A percentile compares a stretch with the other conserved stretches of the same genome.
Evolutionary conservation across 2,797 vertebrate genomes (phyloP).

Genomic region (Hipposideros larvatus): DNA sequence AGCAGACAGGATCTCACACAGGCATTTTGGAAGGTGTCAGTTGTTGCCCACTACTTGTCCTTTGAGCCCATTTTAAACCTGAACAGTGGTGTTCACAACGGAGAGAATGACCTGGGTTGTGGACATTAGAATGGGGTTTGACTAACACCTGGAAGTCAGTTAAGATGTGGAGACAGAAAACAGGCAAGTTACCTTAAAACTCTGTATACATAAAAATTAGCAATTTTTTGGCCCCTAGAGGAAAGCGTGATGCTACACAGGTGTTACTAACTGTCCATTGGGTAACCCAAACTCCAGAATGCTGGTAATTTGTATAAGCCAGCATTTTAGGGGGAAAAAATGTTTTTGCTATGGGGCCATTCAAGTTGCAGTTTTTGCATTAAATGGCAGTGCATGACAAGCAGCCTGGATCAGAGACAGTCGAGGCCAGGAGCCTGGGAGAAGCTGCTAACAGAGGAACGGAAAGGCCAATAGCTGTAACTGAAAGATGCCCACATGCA

Average conservation of each 20-base stretch:
- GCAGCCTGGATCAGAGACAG: not conserved
- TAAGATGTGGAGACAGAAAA: not conserved
- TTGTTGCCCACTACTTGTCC: not conserved
- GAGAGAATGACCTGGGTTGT: not conserved
- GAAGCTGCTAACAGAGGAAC: not conserved
- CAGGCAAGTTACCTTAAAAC: not conserved
- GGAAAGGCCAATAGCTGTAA: accelerated
- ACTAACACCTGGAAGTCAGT: not conserved
- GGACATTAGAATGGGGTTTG: not conserved
- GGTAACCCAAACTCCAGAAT: not conserved
- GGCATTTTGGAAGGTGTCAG: not conserved
- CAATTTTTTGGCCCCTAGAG: not conserved
- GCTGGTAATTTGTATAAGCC: not conserved
- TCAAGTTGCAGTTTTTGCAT: not conserved
- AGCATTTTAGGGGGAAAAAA: too few relatives aligned
- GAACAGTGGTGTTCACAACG: accelerated
- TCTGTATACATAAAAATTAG: not conserved
- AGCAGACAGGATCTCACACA: not conserved
- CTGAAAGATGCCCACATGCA: accelerated
- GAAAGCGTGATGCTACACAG: accelerated
- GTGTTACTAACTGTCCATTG: accelerated
- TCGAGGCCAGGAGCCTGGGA: not conserved
- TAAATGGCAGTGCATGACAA: not conserved
- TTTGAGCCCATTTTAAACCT: not conserved
- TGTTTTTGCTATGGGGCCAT: not conserved